phyloP scores from a whole-genome alignment of 2,113 vertebrate genomes.

The Fulmarus glacialis region DNA sequence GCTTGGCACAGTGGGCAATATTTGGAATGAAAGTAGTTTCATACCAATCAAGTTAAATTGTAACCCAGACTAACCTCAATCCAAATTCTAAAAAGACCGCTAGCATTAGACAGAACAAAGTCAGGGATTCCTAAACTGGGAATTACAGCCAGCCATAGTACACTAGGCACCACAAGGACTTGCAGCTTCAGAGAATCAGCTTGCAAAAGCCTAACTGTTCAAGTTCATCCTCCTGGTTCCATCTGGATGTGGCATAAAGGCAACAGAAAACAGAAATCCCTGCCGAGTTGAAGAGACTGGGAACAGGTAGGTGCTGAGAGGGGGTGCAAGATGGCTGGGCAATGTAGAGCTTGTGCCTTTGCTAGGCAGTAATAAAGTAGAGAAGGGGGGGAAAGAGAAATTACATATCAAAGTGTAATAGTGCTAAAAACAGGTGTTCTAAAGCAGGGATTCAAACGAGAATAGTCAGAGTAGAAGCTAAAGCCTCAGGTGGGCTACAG shows the following conservation, averaged over 20 bases:
- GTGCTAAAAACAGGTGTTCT: background rate
- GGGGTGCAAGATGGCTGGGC: background rate
- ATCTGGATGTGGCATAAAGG: background rate
- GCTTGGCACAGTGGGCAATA: background rate
- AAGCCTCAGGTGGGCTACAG: background rate
- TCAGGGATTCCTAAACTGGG: background rate
- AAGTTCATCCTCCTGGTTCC: background rate
- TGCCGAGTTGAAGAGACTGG: background rate
- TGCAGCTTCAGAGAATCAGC: background rate
- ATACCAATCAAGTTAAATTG: conserved; percentile 54
- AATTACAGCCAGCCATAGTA: background rate
- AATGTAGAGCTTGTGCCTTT: background rate
- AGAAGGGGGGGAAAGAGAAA: background rate
- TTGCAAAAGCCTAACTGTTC: background rate
- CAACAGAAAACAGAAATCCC: background rate
- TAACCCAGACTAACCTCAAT: background rate
- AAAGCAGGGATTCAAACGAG: background rate
- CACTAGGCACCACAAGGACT: background rate
- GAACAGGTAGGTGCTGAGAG: background rate
- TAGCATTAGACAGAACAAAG: background rate
- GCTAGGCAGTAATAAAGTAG: background rate
- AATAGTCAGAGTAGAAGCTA: background rate
- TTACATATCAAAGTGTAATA: background rate
- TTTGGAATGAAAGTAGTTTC: conserved; percentile 7
- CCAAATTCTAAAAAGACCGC: background rate